A percentile compares a stretch with the other conserved stretches of the same genome.
Conservation (phyloP, 2,888 invertebrate genomes). For the Amphipyra berbera region DNA sequence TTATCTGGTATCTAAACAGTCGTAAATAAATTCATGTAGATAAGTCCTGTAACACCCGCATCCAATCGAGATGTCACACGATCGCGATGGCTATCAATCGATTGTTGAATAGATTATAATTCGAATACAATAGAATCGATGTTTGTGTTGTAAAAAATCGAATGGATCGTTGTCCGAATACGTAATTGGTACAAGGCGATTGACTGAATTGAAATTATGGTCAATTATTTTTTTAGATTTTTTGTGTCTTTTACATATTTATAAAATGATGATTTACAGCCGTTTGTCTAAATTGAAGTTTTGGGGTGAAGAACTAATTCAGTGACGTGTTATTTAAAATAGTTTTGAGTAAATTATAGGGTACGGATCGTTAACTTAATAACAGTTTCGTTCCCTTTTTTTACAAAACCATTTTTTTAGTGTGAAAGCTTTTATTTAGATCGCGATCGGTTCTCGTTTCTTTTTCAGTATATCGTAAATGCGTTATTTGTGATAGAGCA, state of each 20-base stretch:
- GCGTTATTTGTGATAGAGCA: constrained; percentile 29
- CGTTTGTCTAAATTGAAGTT: constrained; percentile 24
- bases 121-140: constrained; percentile 69
- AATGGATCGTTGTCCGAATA: constrained; percentile 59
- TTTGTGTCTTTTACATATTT: constrained; percentile 30
- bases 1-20: constrained; percentile 37
- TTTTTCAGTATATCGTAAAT: constrained; percentile 35
- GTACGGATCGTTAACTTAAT: constrained; percentile 25
- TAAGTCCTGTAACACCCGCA: constrained; percentile 71
- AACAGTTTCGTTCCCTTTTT: constrained; percentile 2
- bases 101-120: constrained; percentile 67
- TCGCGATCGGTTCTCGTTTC: not conserved
- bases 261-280: constrained; percentile 52
- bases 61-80: constrained; percentile 71
- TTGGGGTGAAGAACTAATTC: constrained; percentile 20
- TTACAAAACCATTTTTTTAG: constrained; percentile 4
- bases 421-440: constrained; percentile 12
- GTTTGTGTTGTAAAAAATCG: constrained; percentile 56
- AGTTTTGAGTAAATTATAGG: constrained; percentile 35
- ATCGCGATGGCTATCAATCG: constrained; percentile 70
- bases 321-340: constrained; percentile 21
- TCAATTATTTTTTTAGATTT: constrained; percentile 42
- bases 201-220: constrained; percentile 50
- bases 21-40: constrained; percentile 60
- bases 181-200: constrained; percentile 61